Evolutionary conservation across 30 jellyfish, hydroid and myxozoan genomes (phyloP), one percentile per base, ranked within the genome.

Genomic region (Hydractinia echinata): DNA sequence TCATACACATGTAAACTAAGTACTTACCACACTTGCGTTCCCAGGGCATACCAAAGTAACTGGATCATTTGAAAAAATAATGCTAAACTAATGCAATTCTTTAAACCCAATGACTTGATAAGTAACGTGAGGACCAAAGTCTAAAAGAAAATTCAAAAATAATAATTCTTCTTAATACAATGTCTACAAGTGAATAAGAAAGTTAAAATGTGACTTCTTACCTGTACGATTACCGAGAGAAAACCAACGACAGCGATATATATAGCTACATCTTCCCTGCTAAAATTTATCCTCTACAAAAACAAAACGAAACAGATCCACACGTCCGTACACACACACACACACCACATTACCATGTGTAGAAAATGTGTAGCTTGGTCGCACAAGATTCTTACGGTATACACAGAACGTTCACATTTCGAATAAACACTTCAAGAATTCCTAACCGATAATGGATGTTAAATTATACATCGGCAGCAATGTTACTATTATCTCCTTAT

Each of bases 41-140:
- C 95, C 53, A 94, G 87, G n/a, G 96, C 99, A 82, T 94, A 94
- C 96, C 99, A 94, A 8, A 94, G 77, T 64, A 94, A 88, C 71
- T 94, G 99, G 82, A 89, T 77, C 14, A 89, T 83, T 88, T 94
- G 99, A 61, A 94, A 94, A 1, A 92, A 66, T 9, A 94, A 73
- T 6, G 99, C 95, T 56, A 94, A 66, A 72, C 85, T 51, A 5
- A 94, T 94, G 11, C 88, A 54, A 66, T 94, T 88, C 77, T 94
- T 94, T 10, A 94, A 72, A 48, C 99, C 99, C 51, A 94, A 85
- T 4, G 97, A 82, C 72, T 88, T 88, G 53, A 94, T 94, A 6
- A 94, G 82, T 77, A 94, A 21, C 19, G 97, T 87, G 55, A 94
- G 80, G 11, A 88, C 96, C 76, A 94, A 83, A 5, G 99, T 94